phyloP scores from a whole-genome alignment of 2,888 invertebrate species.

The Xanthia icteritia region DNA sequence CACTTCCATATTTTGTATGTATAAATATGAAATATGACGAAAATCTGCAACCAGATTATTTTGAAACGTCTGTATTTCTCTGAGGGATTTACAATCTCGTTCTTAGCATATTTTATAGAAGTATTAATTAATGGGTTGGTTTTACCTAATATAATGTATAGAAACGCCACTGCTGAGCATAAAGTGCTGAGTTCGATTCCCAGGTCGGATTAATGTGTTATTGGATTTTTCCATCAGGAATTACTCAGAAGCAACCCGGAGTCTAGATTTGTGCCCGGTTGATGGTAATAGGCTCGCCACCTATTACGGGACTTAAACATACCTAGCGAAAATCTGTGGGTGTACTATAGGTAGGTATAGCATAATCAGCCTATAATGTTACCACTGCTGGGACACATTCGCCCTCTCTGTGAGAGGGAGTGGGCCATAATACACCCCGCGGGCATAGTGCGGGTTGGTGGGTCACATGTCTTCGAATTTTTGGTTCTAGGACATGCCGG shows the following conservation, averaged over 20 bases:
- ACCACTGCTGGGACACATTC: no score
- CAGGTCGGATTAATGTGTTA: neutral
- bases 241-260: neutral
- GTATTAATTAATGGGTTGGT: neutral
- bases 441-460: no score
- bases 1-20: conserved; percentile 36
- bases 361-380: no score
- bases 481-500: no score
- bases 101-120: neutral
- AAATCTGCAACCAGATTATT: conserved; percentile 17
- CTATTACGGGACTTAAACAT: neutral
- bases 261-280: no score
- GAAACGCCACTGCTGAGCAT: neutral
- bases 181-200: no score
- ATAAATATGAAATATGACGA: conserved; percentile 17
- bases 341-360: neutral
- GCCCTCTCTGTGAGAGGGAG: no score
- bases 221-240: neutral
- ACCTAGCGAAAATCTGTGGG: neutral
- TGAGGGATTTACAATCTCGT: conserved; percentile 2
- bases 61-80: neutral
- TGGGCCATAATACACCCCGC: no score
- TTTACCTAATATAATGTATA: neutral
- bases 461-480: no score
- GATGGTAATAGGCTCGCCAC: neutral